Evolutionary conservation across 2,888 invertebrate genomes (phyloP), one percentile per base, ranked within the genome.

Genomic region (Dicranocentrus wangi): DNA sequence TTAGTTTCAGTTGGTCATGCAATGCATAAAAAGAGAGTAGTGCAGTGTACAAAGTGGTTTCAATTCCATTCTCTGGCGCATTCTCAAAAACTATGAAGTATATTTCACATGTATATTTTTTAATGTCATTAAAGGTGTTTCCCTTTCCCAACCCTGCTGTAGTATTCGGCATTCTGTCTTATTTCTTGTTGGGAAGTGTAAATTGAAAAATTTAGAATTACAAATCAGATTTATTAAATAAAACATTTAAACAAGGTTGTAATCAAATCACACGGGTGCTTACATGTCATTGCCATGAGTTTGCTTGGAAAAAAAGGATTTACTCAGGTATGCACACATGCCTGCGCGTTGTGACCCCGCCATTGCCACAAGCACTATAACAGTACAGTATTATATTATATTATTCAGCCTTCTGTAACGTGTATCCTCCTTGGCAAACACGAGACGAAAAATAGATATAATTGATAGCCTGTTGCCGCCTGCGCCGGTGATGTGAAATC

Each of bases 121-220:
- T 47, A 47, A 47, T 71, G 19, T 60, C 47, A 60, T 60, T 71
- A 71, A 60, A 47, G 2, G 51, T 60, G 43, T 47, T 71, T 39
- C 60, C 61, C 55, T 47, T 15, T 58, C 58, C 27, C 27, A 39
- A 7, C 10, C 47, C 27, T n/a, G n/a, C 47, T 47, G 47, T n/a
- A 47, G n/a, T 47, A 47, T 47, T 15, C 13, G 13, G 39, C 39
- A 39, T 13, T 39, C 39, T 5, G 39, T 8, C 39, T 8, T 39
- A 39, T n/a, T n/a, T 32, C 15, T 47, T 10, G 10, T 3, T n/a
- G 3, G n/a, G 32, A 51, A 27, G 77, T 53, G 61, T 69, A 69
- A 77, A 77, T 77, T 77, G 77, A 77, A 77, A 69, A 63, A 39
- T 61, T 77, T 69, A 69, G 42, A 77, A 77, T 77, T 69, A 63